Evolutionary conservation across 2,888 invertebrate genomes (phyloP).

Genomic region (Venustoraphidia nigricollis): DNA sequence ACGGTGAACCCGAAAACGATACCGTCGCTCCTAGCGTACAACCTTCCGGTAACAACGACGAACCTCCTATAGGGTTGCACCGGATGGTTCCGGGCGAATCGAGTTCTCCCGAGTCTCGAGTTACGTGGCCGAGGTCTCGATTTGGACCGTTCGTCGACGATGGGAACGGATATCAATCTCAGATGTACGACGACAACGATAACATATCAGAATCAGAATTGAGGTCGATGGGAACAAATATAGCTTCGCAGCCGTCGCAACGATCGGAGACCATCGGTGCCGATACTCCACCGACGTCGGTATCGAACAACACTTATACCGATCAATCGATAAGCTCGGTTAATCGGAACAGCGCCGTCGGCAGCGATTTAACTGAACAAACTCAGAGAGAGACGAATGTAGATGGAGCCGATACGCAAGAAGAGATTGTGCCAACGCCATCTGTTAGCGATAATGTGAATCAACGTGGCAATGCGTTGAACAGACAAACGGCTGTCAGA

Average conservation of each 20-base stretch:
- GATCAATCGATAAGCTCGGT: conserved; percentile 4
- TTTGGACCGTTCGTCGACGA: conserved; percentile 6
- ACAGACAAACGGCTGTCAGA: conserved; percentile 16
- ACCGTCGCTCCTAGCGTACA: conserved; percentile 15
- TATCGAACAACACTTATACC: conserved; percentile 6
- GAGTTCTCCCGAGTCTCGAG: conserved; percentile 27
- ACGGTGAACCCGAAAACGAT: conserved; percentile 32
- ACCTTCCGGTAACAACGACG: conserved; percentile 14
- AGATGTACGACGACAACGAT: conserved; percentile 10
- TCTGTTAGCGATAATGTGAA: conserved; percentile 6
- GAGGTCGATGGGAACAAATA: conserved; percentile 15
- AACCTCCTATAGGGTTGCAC: conserved; percentile 35
- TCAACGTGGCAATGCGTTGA: conserved; percentile 9
- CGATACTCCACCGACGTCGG: conserved; percentile 23
- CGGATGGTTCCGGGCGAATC: conserved; percentile 48
- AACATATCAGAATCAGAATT: conserved; percentile 15
- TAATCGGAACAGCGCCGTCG: conserved; percentile 21
- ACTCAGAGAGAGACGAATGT: conserved; percentile 32
- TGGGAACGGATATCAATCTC: conserved; percentile 4
- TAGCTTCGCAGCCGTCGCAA: conserved; percentile 17
- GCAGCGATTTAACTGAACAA: conserved; percentile 10
- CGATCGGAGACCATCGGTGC: conserved; percentile 28
- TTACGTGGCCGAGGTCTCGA: conserved; percentile 8
- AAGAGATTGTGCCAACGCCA: conserved; percentile 20
- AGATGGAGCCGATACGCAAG: conserved; percentile 31